Base-by-base conservation (phyloP, 2,888 invertebrate genomes). In the Linnaemya vulpina region DNA sequence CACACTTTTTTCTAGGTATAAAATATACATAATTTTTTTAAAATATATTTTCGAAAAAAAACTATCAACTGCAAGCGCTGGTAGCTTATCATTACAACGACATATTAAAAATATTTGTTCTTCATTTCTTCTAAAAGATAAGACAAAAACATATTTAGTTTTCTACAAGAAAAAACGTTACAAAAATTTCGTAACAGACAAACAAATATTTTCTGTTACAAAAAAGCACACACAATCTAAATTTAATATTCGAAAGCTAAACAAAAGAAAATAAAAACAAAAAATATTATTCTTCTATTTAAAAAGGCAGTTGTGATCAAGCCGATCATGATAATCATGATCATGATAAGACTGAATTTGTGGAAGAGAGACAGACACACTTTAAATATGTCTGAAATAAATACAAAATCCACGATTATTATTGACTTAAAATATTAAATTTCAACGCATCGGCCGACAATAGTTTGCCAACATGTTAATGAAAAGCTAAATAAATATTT, bases 401-500 rank as follows among this genome's bases (percentile, higher is more conserved):
- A 55, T 68, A 76, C 30, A 63, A 79, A 51, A 70, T 60, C 75
- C 53, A 58, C 25, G 71, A 58, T 74, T 40, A 55, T 67, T 83
- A 58, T 65, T 76, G 71, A 43, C 22, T 82, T 76, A 58, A 65
- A 63, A 49, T 63, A 82, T 82, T 46, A 65, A 67, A 58, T 55
- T 76, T 38, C 51, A 46, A n/a, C n/a, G 22, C 9, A 38, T 17
- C 53, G 51, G 30, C 38, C 38, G 60, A 51, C 43, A 80, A 70
- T 38, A 60, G 38, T 25, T 77, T 77, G 76, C 76, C 73, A 84
- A 84, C 76, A 76, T 77, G 62, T 80, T 65, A 71, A 67, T 76
- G 68, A 84, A 77, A 73, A 76, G 76, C 55, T 79, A 62, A 84
- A 76, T 15, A 80, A 84, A 77, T 76, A 84, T 80, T 73, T 76